Conservation (phyloP, 2,888 invertebrate species). For the Agrilus biguttatus region DNA sequence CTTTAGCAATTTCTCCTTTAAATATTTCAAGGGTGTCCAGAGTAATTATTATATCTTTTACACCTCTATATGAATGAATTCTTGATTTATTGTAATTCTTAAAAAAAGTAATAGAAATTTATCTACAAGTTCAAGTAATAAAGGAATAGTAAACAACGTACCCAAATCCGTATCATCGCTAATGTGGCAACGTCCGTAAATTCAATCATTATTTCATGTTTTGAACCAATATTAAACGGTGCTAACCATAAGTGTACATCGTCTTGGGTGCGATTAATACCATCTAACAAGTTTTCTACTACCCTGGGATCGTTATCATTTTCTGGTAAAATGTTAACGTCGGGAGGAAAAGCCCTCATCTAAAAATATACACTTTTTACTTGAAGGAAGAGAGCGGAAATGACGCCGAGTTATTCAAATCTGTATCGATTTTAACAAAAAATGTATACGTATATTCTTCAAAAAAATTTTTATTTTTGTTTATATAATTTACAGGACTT, state of each 20-base stretch:
- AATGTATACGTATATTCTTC: too few relatives aligned
- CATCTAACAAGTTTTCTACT: slow-evolving; percentile 51
- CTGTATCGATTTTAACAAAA: too few relatives aligned
- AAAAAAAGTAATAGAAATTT: slow-evolving; percentile 11
- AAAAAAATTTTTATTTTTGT: too few relatives aligned
- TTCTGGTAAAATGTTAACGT: slow-evolving; percentile 51
- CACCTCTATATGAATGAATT: slow-evolving; percentile 69
- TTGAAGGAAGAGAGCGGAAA: neutral
- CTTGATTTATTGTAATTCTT: slow-evolving; percentile 83
- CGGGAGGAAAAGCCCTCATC: slow-evolving; percentile 41
- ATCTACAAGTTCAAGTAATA: slow-evolving; percentile 2
- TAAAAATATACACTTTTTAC: slow-evolving; percentile 14
- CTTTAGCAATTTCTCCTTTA: slow-evolving; percentile 66
- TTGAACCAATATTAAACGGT: slow-evolving; percentile 43
- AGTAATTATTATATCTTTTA: slow-evolving; percentile 51
- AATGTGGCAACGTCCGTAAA: slow-evolving; percentile 31
- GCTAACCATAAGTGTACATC: slow-evolving; percentile 66
- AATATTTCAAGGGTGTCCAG: slow-evolving; percentile 58
- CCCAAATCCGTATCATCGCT: slow-evolving; percentile 27
- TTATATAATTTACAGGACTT: too few relatives aligned
- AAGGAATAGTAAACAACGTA: slow-evolving; percentile 7
- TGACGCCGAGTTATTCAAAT: neutral
- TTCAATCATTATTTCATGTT: slow-evolving; percentile 44
- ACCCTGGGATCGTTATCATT: slow-evolving; percentile 47
- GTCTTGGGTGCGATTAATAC: slow-evolving; percentile 58